A percentile compares a stretch with the other conserved stretches of the same genome.
phyloP scores from a whole-genome alignment of 1,140 invertebrate genomes.

The Drosophila chauvacae region DNA sequence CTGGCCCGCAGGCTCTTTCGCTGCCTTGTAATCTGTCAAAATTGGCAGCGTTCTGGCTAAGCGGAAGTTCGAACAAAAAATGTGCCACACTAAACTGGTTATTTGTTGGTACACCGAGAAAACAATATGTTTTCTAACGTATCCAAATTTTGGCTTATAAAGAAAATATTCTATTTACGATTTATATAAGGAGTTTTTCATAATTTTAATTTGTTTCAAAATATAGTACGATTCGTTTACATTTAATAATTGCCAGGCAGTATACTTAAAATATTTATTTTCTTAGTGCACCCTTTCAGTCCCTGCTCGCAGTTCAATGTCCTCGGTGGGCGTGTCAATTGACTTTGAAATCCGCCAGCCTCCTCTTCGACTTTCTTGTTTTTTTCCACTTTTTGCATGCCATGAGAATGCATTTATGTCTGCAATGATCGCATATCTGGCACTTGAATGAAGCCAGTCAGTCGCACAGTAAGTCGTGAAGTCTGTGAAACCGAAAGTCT shows the following conservation, averaged over 20 bases:
- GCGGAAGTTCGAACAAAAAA: conserved; percentile 73
- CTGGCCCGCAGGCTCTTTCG: conserved; percentile 20
- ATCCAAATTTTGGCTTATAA: neutral
- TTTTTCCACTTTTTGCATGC: conserved; percentile 27
- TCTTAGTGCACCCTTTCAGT: conserved; percentile 7
- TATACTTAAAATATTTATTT: neutral
- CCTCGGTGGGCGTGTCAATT: conserved; percentile 59
- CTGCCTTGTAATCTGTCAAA: conserved; percentile 82
- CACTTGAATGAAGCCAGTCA: conserved; percentile 39
- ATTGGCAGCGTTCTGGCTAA: conserved; percentile 68
- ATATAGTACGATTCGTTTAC: neutral
- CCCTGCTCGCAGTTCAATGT: conserved; percentile 59
- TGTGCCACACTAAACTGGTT: conserved; percentile 67
- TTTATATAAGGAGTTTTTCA: neutral
- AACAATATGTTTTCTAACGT: neutral
- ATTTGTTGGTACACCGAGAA: conserved; percentile 53
- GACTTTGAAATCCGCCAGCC: conserved; percentile 58
- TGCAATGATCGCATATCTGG: conserved; percentile 51
- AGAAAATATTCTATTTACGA: neutral
- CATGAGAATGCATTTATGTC: conserved; percentile 50
- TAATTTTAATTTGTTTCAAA: neutral
- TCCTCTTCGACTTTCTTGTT: conserved; percentile 29
- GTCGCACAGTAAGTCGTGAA: conserved; percentile 28
- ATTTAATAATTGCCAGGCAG: neutral
- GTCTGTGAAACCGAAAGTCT: conserved; percentile 48